A percentile compares a stretch with the other conserved stretches of the same genome.
These are phyloP conservation scores for Celastrina argiolus DNA, from an alignment of 2,888 invertebrate species.

Conservation along the genomic window DNA sequence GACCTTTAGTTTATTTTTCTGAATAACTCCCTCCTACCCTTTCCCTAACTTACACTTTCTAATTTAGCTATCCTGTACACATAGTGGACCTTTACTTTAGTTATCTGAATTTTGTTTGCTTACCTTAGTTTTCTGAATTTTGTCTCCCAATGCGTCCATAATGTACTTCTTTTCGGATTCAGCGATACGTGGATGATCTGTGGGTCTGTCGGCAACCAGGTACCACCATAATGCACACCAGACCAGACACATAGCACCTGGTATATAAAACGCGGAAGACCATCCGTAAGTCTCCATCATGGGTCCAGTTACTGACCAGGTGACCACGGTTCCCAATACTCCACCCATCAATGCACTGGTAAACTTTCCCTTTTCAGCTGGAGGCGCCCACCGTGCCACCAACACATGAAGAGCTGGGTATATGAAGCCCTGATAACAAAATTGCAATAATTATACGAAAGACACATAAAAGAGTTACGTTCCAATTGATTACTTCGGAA, in stretches of 20 bases:
- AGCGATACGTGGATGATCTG: slow-evolving; percentile 79
- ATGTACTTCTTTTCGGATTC: slow-evolving; percentile 81
- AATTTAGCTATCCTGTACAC: too few species aligned
- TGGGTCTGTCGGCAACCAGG: slow-evolving; percentile 80
- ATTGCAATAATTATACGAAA: neutral
- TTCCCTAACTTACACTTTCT: too few species aligned
- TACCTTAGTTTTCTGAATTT: slow-evolving; percentile 77
- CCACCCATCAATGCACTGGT: slow-evolving; percentile 85
- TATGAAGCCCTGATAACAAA: slow-evolving; percentile 70
- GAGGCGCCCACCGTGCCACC: slow-evolving; percentile 85
- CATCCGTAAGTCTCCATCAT: slow-evolving; percentile 81
- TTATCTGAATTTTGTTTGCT: slow-evolving; percentile 32
- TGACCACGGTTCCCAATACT: slow-evolving; percentile 83
- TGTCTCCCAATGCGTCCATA: slow-evolving; percentile 76
- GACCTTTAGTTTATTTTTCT: too few species aligned
- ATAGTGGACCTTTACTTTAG: too few species aligned
- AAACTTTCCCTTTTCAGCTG: slow-evolving; percentile 85
- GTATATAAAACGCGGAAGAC: slow-evolving; percentile 82
- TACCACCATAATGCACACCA: slow-evolving; percentile 80
- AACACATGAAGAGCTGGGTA: slow-evolving; percentile 82
- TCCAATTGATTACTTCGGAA: slow-evolving; percentile 17
- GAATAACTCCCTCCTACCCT: too few species aligned
- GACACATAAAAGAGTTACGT: too few species aligned
- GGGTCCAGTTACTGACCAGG: slow-evolving; percentile 82
- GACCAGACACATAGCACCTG: slow-evolving; percentile 73